Base-by-base conservation (phyloP, 1,140 invertebrate species). In the Daktulosphaira vitifoliae region DNA sequence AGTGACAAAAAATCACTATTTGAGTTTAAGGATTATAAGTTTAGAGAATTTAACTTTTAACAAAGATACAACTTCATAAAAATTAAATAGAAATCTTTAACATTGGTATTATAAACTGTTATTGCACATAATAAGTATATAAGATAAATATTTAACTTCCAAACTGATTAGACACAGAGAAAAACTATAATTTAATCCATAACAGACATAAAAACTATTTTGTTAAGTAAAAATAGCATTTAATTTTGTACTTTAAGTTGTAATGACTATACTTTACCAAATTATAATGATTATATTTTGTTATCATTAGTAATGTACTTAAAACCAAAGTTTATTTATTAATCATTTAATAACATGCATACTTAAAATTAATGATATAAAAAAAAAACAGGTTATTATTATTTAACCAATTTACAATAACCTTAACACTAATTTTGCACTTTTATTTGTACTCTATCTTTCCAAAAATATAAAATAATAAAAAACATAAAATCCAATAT, bases 231-330 rank as follows among this genome's bases (percentile, higher is more conserved):
- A 44, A 62, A 44, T 62, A 62, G 46, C 39, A 62, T 62, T 59
- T 62, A 62, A 33, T 25, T 62, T 62, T 62, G 54, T 62, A 62
- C 54, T 62, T 62, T 62, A 46, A 46, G 54, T 62, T 62, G 39
- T 62, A 62, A 44, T 62, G 54, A 62, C 54, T 62, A 62, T 59
- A 62, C 46, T 44, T 33, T 33, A 5, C 11, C 29, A 11, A 33
- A 25, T 54, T 54, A 39, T 56, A 18, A 46, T 44, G n/a, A 26
- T 46, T 44, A 44, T 13, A 59, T 46, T 59, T 37, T 59, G 26
- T 6, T 33, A 33, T 5, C 11, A 33, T 33, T 33, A 33, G 11
- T 33, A 33, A 33, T 33, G 29, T 11, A 33, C 29, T 33, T 33
- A 33, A 33, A 33, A 33, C 5, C 5, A 33, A 33, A 33, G n/a